Conservation (phyloP, 2,797 vertebrate species). For the Myotis pilosus region DNA sequence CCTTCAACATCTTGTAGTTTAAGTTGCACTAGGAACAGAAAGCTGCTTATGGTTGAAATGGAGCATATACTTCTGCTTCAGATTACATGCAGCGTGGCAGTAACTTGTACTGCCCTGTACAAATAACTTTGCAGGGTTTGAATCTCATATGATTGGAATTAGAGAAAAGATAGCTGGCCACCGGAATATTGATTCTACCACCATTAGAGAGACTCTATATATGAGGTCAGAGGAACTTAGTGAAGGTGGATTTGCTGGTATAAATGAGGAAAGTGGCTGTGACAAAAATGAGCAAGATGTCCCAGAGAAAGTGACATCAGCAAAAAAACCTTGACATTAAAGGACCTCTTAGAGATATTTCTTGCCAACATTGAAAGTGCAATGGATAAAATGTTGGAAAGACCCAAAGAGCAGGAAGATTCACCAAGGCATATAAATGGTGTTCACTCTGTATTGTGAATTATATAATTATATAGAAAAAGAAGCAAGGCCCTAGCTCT, state of each 20-base stretch:
- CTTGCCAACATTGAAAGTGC: neutral
- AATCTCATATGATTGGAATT: neutral
- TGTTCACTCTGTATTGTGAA: neutral
- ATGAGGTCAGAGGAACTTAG: neutral
- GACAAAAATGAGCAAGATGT: neutral
- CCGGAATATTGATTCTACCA: neutral
- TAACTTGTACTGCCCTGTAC: neutral
- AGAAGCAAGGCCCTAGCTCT: neutral
- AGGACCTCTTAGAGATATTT: neutral
- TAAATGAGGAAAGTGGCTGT: neutral
- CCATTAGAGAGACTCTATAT: neutral
- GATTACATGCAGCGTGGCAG: neutral
- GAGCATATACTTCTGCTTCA: neutral
- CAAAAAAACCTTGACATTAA: neutral
- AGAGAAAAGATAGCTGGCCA: neutral
- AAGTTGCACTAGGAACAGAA: neutral
- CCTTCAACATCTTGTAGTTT: neutral
- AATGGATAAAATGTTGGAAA: neutral
- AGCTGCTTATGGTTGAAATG: neutral
- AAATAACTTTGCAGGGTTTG: neutral
- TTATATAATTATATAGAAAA: neutral
- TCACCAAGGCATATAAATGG: neutral
- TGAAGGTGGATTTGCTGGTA: neutral
- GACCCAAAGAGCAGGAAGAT: neutral
- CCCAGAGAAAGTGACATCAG: neutral